Percentiles rank a stretch among this genome's conserved stretches.
Evolutionary conservation across 2,797 vertebrate species (phyloP).

Genomic region (Synanceia verrucosa): DNA sequence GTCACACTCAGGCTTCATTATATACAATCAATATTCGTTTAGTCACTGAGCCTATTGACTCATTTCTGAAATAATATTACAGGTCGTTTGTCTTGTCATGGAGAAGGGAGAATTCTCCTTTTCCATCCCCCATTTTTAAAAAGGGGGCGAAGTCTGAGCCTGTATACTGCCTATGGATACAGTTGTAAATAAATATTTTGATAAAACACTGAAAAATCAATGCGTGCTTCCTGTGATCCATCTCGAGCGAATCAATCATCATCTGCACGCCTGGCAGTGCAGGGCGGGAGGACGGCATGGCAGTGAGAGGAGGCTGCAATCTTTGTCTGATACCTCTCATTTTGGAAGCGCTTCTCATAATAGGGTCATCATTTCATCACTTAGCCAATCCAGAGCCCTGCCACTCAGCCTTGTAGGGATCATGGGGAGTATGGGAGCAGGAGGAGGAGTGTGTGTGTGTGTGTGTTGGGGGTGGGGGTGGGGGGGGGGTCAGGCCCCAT

Average conservation of each 20-base stretch:
- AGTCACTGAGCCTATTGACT: constrained; percentile 97
- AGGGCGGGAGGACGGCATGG: constrained; percentile 52
- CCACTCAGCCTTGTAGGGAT: constrained; percentile 82
- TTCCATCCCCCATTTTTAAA: constrained; percentile 66
- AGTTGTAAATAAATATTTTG: constrained; percentile 97
- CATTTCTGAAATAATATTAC: constrained; percentile 98
- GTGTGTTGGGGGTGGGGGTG: too few relatives aligned
- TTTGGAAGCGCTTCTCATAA: constrained; percentile 96
- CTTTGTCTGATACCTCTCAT: constrained; percentile 95
- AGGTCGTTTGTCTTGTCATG: constrained; percentile 97
- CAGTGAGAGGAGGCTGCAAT: constrained; percentile 81
- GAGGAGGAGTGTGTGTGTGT: too few relatives aligned
- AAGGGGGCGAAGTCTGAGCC: constrained; percentile 40
- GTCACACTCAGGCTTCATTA: constrained; percentile 96
- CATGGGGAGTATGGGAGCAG: constrained; percentile 45
- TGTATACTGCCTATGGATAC: constrained; percentile 90
- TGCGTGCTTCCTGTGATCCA: constrained; percentile 97
- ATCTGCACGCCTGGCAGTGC: constrained; percentile 86
- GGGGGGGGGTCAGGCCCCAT: constrained; percentile 45
- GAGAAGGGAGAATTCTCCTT: constrained; percentile 89
- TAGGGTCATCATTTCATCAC: constrained; percentile 98
- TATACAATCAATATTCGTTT: constrained; percentile 98
- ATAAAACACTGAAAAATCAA: constrained; percentile 99
- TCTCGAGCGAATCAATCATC: constrained; percentile 98
- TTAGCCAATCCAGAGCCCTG: constrained; percentile 88